Evolutionary conservation across 2,888 invertebrate genomes (phyloP), one percentile per base, ranked within the genome.

Genomic region (Nineta flava): DNA sequence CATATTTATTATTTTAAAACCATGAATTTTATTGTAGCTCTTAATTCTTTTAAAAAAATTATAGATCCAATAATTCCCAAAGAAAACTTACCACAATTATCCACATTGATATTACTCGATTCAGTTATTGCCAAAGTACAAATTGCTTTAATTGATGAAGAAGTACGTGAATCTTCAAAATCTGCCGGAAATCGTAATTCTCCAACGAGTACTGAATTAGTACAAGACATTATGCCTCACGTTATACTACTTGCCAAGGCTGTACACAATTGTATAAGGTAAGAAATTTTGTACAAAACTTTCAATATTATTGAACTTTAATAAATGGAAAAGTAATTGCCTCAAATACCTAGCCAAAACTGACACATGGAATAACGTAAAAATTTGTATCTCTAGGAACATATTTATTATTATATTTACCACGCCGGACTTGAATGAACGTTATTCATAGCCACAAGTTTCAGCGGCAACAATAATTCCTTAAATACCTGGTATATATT

Each of bases 61-160:
- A 26, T 26, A 26, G 26, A 26, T 26, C 3, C 54, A 68, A 71
- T 62, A 1, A 66, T 68, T 50, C 53, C 61, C 2, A 67, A 66
- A 55, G 67, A 68, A 53, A 71, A 73, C 10, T 59, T 77, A 31
- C 87, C 87, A 0, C 80, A 81, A 2, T 69, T 88, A 0, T 74
- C 81, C 63, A 83, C 85, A 54, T 73, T 87, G 35, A 79, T 83
- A 57, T 73, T 87, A 12, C 72, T 88, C 57, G 87, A 87, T 61
- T 76, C 83, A 1, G 78, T 87, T 1, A 67, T 88, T 34, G 83
- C 84, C 12, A 81, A 87, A 60, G 72, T 87, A 40, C 82, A 84
- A 59, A 75, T 80, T 41, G 71, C 72, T 16, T 65, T 81, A 17
- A 65, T 72, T 55, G 74, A 75, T 56, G 72, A 75, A 53, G 56